phyloP scores from a whole-genome alignment of 2,797 vertebrate genomes.

The Chrysocyon brachyurus region DNA sequence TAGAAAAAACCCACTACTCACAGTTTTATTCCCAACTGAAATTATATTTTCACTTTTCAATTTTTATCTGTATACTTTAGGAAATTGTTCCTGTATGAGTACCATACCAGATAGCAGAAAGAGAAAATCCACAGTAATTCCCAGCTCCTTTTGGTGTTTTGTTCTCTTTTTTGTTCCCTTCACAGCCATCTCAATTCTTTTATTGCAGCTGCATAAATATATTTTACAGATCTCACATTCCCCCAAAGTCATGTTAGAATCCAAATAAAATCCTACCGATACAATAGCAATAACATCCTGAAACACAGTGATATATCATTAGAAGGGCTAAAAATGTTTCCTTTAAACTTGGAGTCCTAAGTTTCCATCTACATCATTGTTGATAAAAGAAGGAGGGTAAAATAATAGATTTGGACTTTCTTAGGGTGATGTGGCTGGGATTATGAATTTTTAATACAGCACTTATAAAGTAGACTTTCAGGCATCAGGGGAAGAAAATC shows the following conservation, averaged over 20 bases:
- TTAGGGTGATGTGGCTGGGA: background rate
- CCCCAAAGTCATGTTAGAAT: slow-evolving; percentile 75
- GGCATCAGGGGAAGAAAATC: background rate
- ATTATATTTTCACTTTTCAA: slow-evolving; percentile 60
- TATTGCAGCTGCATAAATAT: slow-evolving; percentile 74
- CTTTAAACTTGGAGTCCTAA: slow-evolving; percentile 27
- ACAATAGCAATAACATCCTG: slow-evolving; percentile 54
- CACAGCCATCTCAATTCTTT: slow-evolving; percentile 65
- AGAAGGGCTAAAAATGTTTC: slow-evolving; percentile 60
- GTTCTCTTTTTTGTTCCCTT: slow-evolving; percentile 65
- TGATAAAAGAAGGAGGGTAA: slow-evolving; percentile 52
- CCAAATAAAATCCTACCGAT: slow-evolving; percentile 73
- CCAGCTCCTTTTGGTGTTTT: slow-evolving; percentile 7
- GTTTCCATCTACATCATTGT: background rate
- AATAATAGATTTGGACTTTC: slow-evolving; percentile 15
- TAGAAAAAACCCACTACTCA: background rate
- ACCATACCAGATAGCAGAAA: slow-evolving; percentile 18
- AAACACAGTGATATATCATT: slow-evolving; percentile 64
- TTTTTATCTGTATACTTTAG: slow-evolving; percentile 58
- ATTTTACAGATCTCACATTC: slow-evolving; percentile 61
- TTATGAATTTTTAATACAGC: background rate
- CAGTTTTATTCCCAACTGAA: slow-evolving; percentile 49
- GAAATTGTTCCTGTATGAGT: slow-evolving; percentile 49
- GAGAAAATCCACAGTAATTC: background rate
- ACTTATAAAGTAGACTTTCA: background rate